Evolutionary conservation across 2,888 invertebrate genomes (phyloP).

Genomic region (Acleris literana): DNA sequence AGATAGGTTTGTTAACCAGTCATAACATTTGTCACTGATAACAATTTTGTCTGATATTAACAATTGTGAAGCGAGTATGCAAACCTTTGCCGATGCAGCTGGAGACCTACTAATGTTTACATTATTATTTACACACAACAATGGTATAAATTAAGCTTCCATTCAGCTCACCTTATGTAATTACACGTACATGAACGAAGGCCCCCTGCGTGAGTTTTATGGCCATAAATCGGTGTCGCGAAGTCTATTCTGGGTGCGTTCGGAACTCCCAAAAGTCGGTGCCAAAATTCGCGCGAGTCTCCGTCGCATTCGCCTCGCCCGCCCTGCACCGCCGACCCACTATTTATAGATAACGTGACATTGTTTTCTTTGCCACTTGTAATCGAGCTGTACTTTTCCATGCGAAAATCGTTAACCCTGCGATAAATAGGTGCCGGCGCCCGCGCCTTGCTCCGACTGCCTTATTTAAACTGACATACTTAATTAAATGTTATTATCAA

Average conservation of each 20-base stretch:
- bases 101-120: no score
- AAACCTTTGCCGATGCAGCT: no score
- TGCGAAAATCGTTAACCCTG: conserved; percentile 73
- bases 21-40: no score
- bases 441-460: conserved; percentile 38
- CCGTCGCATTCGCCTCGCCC: conserved; percentile 52
- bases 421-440: conserved; percentile 57
- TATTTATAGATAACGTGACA: conserved; percentile 76
- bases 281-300: conserved; percentile 56
- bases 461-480: conserved; percentile 32
- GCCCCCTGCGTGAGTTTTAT: conserved; percentile 24
- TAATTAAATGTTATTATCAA: conserved; percentile 31
- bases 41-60: no score
- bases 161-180: conserved; percentile 9
- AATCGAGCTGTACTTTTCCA: conserved; percentile 76
- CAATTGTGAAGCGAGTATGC: no score
- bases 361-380: conserved; percentile 68
- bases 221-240: conserved; percentile 55
- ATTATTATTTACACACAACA: no score
- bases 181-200: neutral
- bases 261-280: conserved; percentile 52
- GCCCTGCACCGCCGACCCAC: conserved; percentile 58
- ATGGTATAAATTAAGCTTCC: neutral
- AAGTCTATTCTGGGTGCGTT: conserved; percentile 58
- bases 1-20: no score